phyloP scores from a whole-genome alignment of 2,888 invertebrate genomes.

The Drosophila nr. fundita region DNA sequence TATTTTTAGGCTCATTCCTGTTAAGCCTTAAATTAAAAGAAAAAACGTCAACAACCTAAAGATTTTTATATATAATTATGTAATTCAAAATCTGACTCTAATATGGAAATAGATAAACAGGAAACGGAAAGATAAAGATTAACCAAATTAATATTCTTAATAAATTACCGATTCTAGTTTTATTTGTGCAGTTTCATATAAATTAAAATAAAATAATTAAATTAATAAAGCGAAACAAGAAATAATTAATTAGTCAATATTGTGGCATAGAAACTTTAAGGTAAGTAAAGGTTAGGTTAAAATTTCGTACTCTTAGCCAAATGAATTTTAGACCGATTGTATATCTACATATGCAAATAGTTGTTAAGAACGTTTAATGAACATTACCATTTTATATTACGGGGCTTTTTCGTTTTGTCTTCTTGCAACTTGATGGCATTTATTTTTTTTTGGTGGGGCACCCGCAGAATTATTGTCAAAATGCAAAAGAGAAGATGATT shows the following conservation, averaged over 20 bases:
- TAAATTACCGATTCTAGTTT: neutral
- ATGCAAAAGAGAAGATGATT: constrained; percentile 77
- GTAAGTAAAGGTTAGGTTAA: neutral
- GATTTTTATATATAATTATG: neutral
- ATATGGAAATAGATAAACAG: neutral
- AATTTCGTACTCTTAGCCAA: neutral
- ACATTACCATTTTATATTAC: constrained; percentile 29
- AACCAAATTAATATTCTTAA: neutral
- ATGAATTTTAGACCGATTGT: neutral
- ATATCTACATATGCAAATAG: neutral
- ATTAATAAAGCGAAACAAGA: neutral
- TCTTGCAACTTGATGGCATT: constrained; percentile 9
- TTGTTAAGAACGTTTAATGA: constrained; percentile 15
- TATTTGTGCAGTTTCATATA: neutral
- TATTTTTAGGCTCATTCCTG: neutral
- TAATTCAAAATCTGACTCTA: neutral
- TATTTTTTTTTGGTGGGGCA: constrained; percentile 48
- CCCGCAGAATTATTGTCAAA: constrained; percentile 78
- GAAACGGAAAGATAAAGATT: neutral
- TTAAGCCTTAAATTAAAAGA: neutral
- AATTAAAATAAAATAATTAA: neutral
- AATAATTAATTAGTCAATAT: neutral
- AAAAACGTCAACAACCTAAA: neutral
- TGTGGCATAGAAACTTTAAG: neutral
- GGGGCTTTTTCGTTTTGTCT: constrained; percentile 12